Evolutionary conservation across 2,113 vertebrate genomes (phyloP).

Genomic region (Hypocryptadius cinnamomeus): DNA sequence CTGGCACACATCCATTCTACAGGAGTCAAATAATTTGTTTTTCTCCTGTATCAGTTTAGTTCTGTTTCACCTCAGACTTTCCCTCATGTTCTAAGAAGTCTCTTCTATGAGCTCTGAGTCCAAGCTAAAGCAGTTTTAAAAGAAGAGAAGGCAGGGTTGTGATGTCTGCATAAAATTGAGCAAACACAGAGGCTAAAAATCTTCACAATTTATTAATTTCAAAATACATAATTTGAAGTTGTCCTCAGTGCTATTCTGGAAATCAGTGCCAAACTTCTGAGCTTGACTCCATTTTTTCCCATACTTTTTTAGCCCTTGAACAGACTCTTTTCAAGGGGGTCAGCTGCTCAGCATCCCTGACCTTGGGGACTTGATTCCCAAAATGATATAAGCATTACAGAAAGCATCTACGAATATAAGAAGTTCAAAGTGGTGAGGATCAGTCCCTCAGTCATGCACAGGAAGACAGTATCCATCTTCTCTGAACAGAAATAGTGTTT

Average conservation of each 20-base stretch:
- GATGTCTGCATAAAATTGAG: neutral
- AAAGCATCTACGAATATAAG: slow-evolving; percentile 38
- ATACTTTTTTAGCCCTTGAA: neutral
- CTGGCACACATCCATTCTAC: neutral
- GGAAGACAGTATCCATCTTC: slow-evolving; percentile 41
- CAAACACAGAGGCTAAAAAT: neutral
- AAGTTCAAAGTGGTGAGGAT: slow-evolving; percentile 64
- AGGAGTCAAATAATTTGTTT: slow-evolving; percentile 1
- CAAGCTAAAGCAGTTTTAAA: neutral
- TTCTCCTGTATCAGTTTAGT: neutral
- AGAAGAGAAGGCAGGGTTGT: neutral
- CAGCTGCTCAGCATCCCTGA: neutral
- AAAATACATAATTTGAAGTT: neutral
- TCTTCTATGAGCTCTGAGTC: neutral
- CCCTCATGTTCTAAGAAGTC: neutral
- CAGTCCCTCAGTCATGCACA: slow-evolving; percentile 39
- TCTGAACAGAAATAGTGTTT: slow-evolving; percentile 65
- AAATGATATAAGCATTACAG: slow-evolving; percentile 36
- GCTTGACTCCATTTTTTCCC: neutral
- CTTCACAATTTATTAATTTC: neutral
- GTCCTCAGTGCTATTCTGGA: neutral
- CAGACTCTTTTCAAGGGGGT: neutral
- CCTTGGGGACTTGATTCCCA: slow-evolving; percentile 45
- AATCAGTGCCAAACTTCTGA: neutral
- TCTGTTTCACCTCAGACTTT: neutral